Conservation (phyloP, 2,113 vertebrate species). For the Perca fluviatilis region DNA sequence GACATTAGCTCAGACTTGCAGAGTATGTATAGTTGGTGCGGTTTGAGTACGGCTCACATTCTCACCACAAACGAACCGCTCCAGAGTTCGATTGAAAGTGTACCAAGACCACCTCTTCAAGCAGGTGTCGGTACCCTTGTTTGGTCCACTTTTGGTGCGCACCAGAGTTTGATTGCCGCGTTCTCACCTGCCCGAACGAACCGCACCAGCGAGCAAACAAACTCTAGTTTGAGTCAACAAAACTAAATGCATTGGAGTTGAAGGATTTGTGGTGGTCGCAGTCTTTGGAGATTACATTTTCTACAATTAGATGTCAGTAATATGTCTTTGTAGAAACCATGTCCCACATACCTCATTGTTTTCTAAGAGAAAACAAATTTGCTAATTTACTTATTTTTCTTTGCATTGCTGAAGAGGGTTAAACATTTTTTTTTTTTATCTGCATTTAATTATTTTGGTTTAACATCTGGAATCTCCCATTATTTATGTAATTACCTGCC, state of each 20-base stretch:
- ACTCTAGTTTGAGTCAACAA: no score
- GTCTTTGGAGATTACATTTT: not conserved
- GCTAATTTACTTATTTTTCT: not conserved
- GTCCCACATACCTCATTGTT: not conserved
- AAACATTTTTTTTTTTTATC: not conserved
- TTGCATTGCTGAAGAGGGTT: not conserved
- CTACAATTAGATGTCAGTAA: not conserved
- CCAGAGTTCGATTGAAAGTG: no score
- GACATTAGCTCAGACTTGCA: no score
- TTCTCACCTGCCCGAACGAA: no score
- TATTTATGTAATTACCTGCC: not conserved
- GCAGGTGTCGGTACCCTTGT: no score
- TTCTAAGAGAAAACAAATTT: not conserved
- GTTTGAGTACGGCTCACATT: no score
- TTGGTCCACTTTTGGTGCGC: no score
- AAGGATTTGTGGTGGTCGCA: not conserved
- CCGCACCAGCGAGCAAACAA: no score
- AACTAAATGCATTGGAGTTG: not conserved
- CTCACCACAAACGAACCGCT: no score
- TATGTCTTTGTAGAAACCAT: not conserved
- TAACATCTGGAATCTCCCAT: not conserved
- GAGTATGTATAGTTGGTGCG: no score
- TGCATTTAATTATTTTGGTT: not conserved
- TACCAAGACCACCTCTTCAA: no score
- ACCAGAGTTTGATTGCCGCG: no score